Percentiles rank a stretch among this genome's conserved stretches.
Conservation (phyloP, 2,113 vertebrate species). For the Labeo rohita region DNA sequence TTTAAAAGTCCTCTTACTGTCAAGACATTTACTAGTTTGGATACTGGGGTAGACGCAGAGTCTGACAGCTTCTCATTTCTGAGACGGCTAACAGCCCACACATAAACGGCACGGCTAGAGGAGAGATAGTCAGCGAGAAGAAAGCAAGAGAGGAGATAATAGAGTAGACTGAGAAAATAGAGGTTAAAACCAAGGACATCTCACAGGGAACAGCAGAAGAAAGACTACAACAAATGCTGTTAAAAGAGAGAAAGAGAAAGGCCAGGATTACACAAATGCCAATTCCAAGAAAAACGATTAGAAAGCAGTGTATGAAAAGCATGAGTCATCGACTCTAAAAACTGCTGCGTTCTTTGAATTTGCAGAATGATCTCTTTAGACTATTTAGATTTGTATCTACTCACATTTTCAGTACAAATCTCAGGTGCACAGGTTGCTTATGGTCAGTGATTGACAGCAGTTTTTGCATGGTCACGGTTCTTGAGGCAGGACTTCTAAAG, state of each 20-base stretch:
- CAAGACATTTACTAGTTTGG: slow-evolving; percentile 20
- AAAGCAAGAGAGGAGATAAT: slow-evolving; percentile 10
- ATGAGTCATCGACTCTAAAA: slow-evolving; percentile 45
- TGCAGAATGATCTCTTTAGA: neutral
- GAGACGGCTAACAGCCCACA: slow-evolving; percentile 37
- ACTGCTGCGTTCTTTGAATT: slow-evolving; percentile 60
- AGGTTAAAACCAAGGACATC: slow-evolving; percentile 55
- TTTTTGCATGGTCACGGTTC: neutral
- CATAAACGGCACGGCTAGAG: slow-evolving; percentile 5
- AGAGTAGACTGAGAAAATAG: slow-evolving; percentile 39
- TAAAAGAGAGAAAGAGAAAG: slow-evolving; percentile 10
- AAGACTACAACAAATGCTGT: slow-evolving; percentile 31
- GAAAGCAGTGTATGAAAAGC: slow-evolving; percentile 3
- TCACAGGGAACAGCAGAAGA: slow-evolving; percentile 41
- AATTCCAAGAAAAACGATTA: slow-evolving; percentile 1
- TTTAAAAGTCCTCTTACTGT: slow-evolving; percentile 9
- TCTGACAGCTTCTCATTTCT: slow-evolving; percentile 52
- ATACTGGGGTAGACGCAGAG: slow-evolving; percentile 69
- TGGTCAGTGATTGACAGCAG: neutral
- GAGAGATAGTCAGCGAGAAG: slow-evolving; percentile 60
- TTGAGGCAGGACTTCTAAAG: slow-evolving; percentile 59
- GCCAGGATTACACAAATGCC: neutral
- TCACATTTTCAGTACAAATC: neutral
- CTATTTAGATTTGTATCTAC: neutral
- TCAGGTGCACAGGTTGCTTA: neutral